A percentile compares a stretch with the other conserved stretches of the same genome.
phyloP scores from a whole-genome alignment of 2,113 vertebrate species.

The Amblyornis subalaris region DNA sequence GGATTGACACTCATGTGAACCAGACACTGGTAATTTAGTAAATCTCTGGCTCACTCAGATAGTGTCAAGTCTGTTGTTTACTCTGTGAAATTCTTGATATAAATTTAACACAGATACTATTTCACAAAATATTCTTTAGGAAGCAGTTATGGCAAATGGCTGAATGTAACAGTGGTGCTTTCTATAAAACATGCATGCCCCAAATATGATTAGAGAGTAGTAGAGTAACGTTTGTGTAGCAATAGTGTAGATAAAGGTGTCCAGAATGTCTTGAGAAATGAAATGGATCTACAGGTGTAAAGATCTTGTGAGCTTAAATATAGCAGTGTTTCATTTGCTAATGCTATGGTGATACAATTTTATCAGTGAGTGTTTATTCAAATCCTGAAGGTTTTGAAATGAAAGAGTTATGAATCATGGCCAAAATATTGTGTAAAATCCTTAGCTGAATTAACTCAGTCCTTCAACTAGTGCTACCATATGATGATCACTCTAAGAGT shows the following conservation, averaged over 20 bases:
- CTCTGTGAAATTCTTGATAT: neutral
- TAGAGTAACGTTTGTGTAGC: neutral
- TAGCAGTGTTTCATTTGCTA: neutral
- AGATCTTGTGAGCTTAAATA: neutral
- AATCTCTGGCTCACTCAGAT: neutral
- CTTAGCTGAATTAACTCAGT: neutral
- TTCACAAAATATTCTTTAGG: neutral
- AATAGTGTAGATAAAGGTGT: neutral
- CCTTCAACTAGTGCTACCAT: neutral
- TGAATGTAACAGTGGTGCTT: neutral
- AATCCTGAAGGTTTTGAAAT: neutral
- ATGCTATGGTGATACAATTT: neutral
- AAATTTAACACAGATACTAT: neutral
- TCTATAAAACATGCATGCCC: neutral
- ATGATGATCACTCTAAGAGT: neutral
- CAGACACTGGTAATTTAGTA: neutral
- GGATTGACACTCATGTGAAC: neutral
- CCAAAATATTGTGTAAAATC: neutral
- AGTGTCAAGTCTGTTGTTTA: neutral
- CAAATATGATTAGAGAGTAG: neutral
- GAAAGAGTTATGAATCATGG: neutral
- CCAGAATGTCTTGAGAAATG: neutral
- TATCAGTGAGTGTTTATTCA: neutral
- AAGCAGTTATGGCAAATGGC: neutral
- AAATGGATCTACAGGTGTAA: neutral